Percentiles rank a stretch among this genome's conserved stretches.
Evolutionary conservation across 2,888 invertebrate genomes (phyloP).

Genomic region (Lycocerus yunnanus): DNA sequence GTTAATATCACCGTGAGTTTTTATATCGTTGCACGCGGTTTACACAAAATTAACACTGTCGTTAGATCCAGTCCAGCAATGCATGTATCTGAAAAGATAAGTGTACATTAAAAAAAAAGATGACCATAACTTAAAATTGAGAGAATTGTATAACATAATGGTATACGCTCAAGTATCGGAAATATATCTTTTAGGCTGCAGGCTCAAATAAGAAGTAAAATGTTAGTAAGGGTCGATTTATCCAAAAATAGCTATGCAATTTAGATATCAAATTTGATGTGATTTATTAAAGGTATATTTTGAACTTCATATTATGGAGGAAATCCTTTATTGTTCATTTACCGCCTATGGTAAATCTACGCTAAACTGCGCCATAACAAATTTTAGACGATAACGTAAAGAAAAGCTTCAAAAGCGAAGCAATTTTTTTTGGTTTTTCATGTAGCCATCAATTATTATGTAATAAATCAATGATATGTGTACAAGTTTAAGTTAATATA

Average conservation of each 20-base stretch:
- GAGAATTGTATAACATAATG: neutral
- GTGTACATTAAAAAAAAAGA: neutral
- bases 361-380: neutral
- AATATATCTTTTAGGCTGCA: neutral
- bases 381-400: neutral
- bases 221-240: neutral
- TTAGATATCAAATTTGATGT: neutral
- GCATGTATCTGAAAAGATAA: neutral
- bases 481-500: too few species aligned
- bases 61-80: neutral
- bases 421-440: too few species aligned
- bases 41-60: neutral
- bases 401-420: neutral
- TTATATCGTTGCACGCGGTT: neutral
- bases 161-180: neutral
- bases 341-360: neutral
- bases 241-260: neutral
- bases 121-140: neutral
- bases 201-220: neutral
- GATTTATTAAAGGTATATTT: neutral
- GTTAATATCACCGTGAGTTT: neutral
- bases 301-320: neutral
- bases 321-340: neutral
- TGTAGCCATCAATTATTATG: too few species aligned
- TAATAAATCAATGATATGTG: too few species aligned